Base-by-base conservation (phyloP, 2,797 vertebrate genomes). In the Linurgus olivaceus region DNA sequence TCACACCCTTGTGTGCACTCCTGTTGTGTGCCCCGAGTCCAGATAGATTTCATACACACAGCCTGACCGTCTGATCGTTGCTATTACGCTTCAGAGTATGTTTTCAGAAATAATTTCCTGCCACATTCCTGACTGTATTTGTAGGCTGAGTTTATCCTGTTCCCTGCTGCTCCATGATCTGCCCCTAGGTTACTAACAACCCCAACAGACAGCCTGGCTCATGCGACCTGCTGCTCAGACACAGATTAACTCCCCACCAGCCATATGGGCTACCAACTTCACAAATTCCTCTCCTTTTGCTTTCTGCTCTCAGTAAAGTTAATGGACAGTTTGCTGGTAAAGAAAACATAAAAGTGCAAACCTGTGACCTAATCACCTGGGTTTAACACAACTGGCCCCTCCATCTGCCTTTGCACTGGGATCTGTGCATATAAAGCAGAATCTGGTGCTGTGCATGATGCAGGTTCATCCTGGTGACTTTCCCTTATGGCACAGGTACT, bases 121-220 rank as follows among this genome's bases (percentile, higher is more conserved):
- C 96, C 97, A 95, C 98, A 98, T 98, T 98, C 98, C 97, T 98
- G 92, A 94, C 98, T 97, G 98, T 97, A 98, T 98, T 98, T 98
- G 97, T 96, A 97, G 96, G 76, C 95, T 79, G 94, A 81, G 97
- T 96, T 98, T 97, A 98, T 98, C 98, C 96, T 80, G 96, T 98
- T 96, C 98, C 98, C 98, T 98, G 98, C 98, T 98, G 98, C 96
- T 98, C 95, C 94, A 92, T 97, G 98, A 97, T 98, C 97, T 98
- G 98, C 98, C 97, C 97, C 97, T 97, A 96, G 98, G 97, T 98
- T 98, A 98, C 97, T 87, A 97, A 97, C 97, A 97, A 94, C 97
- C 97, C 91, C 97, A 97, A 96, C 97, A 98, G 98, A 98, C 98
- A 98, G 98, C 97, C 97, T 97, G 98, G 97, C 97, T 98, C 97